These are phyloP conservation scores for Brienomyrus brachyistius DNA, from an alignment of 2,113 vertebrate species.

Conservation along the genomic window DNA sequence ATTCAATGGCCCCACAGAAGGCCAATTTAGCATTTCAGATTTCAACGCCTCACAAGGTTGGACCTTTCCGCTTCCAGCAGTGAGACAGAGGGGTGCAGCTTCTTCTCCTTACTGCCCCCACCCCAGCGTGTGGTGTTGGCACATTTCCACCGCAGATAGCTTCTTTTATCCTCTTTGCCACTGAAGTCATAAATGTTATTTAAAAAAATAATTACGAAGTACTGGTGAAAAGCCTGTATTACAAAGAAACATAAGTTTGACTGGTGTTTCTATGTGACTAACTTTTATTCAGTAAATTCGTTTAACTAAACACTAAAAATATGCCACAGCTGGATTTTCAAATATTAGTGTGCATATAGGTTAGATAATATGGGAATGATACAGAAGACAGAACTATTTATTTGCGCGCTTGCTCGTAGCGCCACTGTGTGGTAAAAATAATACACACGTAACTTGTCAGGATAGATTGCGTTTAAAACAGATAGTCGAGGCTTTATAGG, in stretches of 20 bases:
- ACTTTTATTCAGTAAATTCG: background rate
- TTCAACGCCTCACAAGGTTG: slow-evolving; percentile 37
- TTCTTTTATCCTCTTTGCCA: background rate
- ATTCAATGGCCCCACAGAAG: slow-evolving; percentile 59
- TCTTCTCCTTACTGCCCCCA: background rate
- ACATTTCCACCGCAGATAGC: background rate
- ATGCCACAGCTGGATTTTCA: background rate
- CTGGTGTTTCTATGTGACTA: background rate
- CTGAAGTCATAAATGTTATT: background rate
- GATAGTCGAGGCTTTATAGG: background rate
- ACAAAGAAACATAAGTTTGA: background rate
- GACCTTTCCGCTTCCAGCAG: slow-evolving; percentile 41
- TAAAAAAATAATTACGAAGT: background rate
- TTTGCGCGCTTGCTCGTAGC: background rate
- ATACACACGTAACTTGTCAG: background rate
- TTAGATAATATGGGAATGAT: background rate
- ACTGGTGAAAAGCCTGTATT: background rate
- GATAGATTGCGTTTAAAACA: background rate
- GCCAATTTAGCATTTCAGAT: slow-evolving; percentile 55
- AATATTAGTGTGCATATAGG: background rate
- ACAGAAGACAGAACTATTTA: background rate
- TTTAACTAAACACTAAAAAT: background rate
- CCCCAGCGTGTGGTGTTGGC: background rate
- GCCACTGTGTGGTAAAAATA: background rate
- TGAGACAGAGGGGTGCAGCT: background rate